Base-by-base conservation (phyloP, 1,140 invertebrate genomes). In the Ceratosolen solmsi region DNA sequence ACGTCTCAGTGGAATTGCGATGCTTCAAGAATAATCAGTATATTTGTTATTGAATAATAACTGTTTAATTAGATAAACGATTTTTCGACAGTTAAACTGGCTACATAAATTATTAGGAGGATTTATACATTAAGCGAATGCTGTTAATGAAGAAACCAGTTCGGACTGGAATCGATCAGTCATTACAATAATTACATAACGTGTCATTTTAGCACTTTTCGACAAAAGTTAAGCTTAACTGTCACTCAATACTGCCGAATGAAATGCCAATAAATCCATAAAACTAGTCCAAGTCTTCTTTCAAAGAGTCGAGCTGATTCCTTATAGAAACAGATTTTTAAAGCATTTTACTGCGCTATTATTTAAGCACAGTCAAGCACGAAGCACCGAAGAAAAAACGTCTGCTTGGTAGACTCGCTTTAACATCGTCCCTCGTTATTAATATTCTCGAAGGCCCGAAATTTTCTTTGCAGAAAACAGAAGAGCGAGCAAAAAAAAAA, bases 191-290 rank as follows among this genome's bases (percentile, higher is more conserved):
- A 68, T 17, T 68, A 13, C 25, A 65, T 36, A 30, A 46, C 41
- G 25, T 25, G 41, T 70, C 65, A 25, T 22, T 51, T 51, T 51
- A 20, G 22, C 38, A 70, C 65, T 41, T 68, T 41, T 15, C 13
- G 25, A 54, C 25, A 73, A 73, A 72, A 46, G 15, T 17, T 54
- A 54, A 51, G 22, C 56, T 68, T 2, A 68, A 54, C 36, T 58
- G 38, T 56, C 49, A 54, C 25, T 51, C 49, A 9, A 36, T 54
- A 17, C 20, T 15, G 4, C 11, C 17, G 25, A 68, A 46, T n/a
- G 38, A 60, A 78, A 70, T 54, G 51, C 22, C 49, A 38, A 41
- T 71, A 27, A 27, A 68, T 79, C 77, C 36, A 71, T 58, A 79
- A 41, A 79, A 56, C 36, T 25, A 72, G 15, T 51, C 65, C 56